Evolutionary conservation across 2,888 invertebrate species (phyloP).

Genomic region (Pristionchus fissidentatus): DNA sequence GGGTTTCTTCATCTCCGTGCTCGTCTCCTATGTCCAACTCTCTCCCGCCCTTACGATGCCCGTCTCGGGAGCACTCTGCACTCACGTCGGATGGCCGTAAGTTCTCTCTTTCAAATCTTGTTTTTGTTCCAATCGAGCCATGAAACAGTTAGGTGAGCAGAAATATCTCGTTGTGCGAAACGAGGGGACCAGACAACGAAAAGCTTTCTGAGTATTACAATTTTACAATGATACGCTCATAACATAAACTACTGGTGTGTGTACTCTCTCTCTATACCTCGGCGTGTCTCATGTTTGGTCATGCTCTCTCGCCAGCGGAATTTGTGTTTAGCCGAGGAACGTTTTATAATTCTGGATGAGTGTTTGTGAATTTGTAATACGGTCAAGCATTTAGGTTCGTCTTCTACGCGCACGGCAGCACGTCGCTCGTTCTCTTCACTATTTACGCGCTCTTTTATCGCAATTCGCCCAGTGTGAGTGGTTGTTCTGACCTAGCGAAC

Average conservation of each 20-base stretch:
- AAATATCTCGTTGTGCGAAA: no score
- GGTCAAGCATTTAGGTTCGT: constrained; percentile 49
- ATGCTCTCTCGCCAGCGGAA: no score
- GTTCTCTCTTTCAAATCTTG: not conserved
- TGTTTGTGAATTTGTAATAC: not conserved
- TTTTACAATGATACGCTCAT: no score
- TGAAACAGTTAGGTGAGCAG: not conserved
- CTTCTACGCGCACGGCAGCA: constrained; percentile 65
- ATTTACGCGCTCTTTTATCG: constrained; percentile 61
- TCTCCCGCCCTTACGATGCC: constrained; percentile 72
- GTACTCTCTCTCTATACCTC: no score
- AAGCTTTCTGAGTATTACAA: no score
- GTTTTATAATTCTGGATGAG: no score
- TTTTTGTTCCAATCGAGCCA: not conserved
- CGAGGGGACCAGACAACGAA: no score
- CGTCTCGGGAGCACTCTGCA: constrained; percentile 54
- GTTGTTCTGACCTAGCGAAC: not conserved
- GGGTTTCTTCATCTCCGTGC: constrained; percentile 72
- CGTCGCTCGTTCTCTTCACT: constrained; percentile 57
- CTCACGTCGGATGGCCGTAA: constrained; percentile 31
- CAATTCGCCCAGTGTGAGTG: constrained; percentile 50
- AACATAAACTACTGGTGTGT: no score
- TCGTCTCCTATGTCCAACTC: constrained; percentile 74
- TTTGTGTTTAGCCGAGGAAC: no score
- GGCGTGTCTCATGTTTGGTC: no score